Conservation (phyloP, 2,113 vertebrate genomes). For the Colaptes auratus region DNA sequence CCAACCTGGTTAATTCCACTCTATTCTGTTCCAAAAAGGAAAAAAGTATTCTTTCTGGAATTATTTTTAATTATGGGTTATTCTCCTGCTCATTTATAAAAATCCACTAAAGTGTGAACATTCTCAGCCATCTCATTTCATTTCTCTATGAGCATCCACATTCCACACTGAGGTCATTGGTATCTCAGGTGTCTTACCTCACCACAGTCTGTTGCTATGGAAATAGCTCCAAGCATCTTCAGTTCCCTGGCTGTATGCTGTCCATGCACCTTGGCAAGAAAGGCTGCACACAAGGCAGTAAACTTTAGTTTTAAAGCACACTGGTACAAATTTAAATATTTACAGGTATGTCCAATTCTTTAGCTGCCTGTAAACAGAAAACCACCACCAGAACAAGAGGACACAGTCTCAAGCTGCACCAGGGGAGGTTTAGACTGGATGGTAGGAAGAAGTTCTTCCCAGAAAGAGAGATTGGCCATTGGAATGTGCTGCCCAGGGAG, state of each 20-base stretch:
- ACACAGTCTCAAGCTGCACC: too few relatives aligned
- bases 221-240: constrained; percentile 35
- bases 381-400: too few relatives aligned
- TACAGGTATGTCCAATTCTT: neutral
- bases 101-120: neutral
- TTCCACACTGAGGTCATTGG: constrained; percentile 2
- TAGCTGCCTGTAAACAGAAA: neutral
- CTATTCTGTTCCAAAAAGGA: too few relatives aligned
- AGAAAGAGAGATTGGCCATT: too few relatives aligned
- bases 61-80: neutral
- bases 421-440: too few relatives aligned
- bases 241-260: neutral
- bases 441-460: too few relatives aligned
- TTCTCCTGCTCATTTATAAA: neutral
- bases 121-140: neutral
- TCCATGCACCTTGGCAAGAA: neutral
- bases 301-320: neutral
- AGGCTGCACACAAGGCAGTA: neutral
- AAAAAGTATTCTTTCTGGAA: neutral
- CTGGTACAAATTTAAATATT: neutral
- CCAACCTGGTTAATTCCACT: too few relatives aligned
- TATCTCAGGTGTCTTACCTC: constrained; percentile 61
- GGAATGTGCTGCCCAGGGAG: too few relatives aligned
- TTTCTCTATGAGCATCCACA: constrained; percentile 26
- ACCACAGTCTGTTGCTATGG: constrained; percentile 54